Conservation (phyloP, 2,113 vertebrate species). For the Cryptotis parvus region DNA sequence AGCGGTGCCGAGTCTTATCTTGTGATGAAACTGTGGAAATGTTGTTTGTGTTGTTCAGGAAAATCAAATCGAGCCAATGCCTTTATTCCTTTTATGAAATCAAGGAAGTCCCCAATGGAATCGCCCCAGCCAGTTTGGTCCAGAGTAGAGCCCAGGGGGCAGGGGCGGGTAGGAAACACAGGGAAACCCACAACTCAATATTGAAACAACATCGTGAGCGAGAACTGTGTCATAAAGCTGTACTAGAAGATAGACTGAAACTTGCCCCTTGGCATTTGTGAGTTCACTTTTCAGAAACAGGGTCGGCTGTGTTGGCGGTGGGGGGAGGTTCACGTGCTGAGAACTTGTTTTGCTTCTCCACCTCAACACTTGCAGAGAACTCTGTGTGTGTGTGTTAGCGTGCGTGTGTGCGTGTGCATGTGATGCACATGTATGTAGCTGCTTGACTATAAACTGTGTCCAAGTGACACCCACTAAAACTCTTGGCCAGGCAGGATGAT, state of each 20-base stretch:
- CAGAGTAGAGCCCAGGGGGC: too few species aligned
- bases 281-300: conserved; percentile 73
- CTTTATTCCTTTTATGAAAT: conserved; percentile 57
- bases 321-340: background rate
- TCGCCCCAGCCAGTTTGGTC: background rate
- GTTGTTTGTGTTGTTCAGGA: conserved; percentile 31
- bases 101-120: too few species aligned
- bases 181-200: conserved; percentile 81
- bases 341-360: too few species aligned
- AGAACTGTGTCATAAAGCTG: conserved; percentile 87
- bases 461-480: too few species aligned
- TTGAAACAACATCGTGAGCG: conserved; percentile 67
- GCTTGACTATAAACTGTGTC: too few species aligned
- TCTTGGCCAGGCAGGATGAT: background rate
- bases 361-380: background rate
- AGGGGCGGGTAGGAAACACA: background rate
- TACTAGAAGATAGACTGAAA: conserved; percentile 78
- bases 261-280: conserved; percentile 70
- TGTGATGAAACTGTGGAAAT: background rate
- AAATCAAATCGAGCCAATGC: conserved; percentile 23
- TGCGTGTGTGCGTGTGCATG: too few species aligned
- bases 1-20: background rate
- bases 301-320: background rate
- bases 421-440: too few species aligned
- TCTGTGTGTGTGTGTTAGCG: too few species aligned